Percentiles rank a stretch among this genome's conserved stretches.
Evolutionary conservation across 2,113 vertebrate genomes (phyloP).

Genomic region (Sus scrofa): T2T-Sscrofa CM000818.6:127803501-127804000

Average conservation of each 20-base stretch:
- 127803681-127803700: background rate
- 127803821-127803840: background rate
- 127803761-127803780: fast-evolving
- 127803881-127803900: background rate
- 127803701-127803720: background rate
- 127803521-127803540: fast-evolving
- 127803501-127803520: background rate
- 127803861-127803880: background rate
- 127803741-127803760: background rate
- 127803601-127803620: background rate
- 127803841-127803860: background rate
- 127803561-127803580: background rate
- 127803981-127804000: fast-evolving
- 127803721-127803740: background rate
- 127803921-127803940: background rate
- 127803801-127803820: background rate
- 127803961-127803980: fast-evolving
- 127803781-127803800: fast-evolving
- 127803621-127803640: background rate
- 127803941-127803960: fast-evolving
- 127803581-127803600: background rate
- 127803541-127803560: fast-evolving
- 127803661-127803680: background rate
- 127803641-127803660: background rate
- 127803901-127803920: fast-evolving